A percentile compares a stretch with the other conserved stretches of the same genome.
phyloP scores from a whole-genome alignment of 1,140 invertebrate species.

The Euglossa dilemma region DNA sequence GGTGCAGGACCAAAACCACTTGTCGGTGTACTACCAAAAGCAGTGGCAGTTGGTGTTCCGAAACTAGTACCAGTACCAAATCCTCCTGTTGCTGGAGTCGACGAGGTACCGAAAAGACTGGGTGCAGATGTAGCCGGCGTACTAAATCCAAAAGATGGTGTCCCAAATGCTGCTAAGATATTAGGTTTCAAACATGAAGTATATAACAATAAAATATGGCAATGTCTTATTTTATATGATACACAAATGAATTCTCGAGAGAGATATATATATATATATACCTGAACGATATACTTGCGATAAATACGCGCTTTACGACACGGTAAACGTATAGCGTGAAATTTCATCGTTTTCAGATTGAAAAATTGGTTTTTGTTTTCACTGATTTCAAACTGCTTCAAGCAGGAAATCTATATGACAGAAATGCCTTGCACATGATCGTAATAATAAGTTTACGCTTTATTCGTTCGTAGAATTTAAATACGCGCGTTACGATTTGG shows the following conservation, averaged over 20 bases:
- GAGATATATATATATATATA: background rate
- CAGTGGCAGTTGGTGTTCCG: constrained; percentile 73
- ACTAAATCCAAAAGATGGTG: constrained; percentile 75
- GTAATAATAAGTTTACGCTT: background rate
- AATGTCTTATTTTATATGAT: background rate
- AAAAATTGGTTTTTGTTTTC: constrained; percentile 21
- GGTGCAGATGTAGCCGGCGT: constrained; percentile 72
- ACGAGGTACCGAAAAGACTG: constrained; percentile 77
- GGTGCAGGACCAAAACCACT: constrained; percentile 56
- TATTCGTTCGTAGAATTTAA: constrained; percentile 1
- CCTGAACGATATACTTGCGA: no score
- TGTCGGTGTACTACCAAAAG: constrained; percentile 76
- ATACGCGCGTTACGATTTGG: background rate
- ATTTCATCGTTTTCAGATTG: background rate
- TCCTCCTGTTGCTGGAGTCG: constrained; percentile 72
- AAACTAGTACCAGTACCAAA: constrained; percentile 77
- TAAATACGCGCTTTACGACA: background rate
- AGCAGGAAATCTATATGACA: background rate
- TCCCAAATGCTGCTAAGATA: constrained; percentile 71
- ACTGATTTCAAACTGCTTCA: background rate
- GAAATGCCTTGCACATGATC: background rate
- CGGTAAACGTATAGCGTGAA: background rate
- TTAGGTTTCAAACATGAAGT: background rate
- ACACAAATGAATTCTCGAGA: background rate
- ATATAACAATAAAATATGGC: background rate